These are phyloP conservation scores for Myotis daubentonii DNA, from an alignment of 2,797 vertebrate species.

Conservation along the genomic window DNA sequence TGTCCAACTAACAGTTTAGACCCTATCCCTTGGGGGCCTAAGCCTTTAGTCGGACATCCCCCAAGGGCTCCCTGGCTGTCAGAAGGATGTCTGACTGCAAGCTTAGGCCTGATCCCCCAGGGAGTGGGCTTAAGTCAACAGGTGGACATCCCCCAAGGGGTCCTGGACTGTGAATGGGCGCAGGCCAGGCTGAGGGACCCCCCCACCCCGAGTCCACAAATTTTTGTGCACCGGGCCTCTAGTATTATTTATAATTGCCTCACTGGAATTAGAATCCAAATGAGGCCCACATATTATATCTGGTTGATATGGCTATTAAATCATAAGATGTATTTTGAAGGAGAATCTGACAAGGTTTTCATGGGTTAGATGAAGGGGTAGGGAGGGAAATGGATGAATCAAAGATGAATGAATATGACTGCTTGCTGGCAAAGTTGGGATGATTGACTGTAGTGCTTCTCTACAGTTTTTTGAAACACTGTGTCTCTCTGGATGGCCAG, in stretches of 20 bases:
- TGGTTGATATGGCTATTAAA: background rate
- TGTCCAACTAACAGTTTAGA: too few relatives aligned
- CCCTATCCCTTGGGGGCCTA: too few relatives aligned
- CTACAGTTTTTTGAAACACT: background rate
- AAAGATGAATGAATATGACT: background rate
- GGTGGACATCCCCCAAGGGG: too few relatives aligned
- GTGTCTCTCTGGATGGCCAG: background rate
- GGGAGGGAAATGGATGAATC: background rate
- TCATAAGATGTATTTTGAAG: conserved; percentile 10
- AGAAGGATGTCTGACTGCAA: too few relatives aligned
- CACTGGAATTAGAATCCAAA: background rate
- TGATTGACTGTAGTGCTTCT: background rate
- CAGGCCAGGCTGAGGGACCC: too few relatives aligned
- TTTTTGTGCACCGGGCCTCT: too few relatives aligned
- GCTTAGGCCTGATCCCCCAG: too few relatives aligned
- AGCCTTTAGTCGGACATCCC: too few relatives aligned
- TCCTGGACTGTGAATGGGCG: too few relatives aligned
- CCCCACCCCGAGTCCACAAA: too few relatives aligned
- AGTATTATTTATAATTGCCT: background rate
- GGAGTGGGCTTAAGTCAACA: too few relatives aligned
- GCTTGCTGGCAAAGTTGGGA: background rate
- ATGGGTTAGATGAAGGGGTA: background rate
- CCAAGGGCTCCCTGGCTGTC: too few relatives aligned
- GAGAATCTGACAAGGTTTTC: background rate
- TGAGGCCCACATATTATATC: background rate